Conservation (phyloP, 2,888 invertebrate genomes). For the Acronicta alni region DNA sequence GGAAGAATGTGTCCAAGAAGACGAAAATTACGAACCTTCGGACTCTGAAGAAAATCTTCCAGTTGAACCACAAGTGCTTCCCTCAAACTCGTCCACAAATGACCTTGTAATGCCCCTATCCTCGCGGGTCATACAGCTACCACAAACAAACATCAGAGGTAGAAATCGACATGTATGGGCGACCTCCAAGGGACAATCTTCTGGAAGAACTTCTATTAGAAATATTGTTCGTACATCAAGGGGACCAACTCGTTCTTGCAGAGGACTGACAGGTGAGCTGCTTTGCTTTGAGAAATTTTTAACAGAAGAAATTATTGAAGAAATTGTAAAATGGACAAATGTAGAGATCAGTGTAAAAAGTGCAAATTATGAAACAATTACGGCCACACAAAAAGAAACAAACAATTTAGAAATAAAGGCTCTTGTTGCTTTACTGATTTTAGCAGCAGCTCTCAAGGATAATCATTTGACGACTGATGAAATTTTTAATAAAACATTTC, state of each 20-base stretch:
- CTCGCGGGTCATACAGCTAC: background rate
- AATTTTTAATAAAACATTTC: too few relatives aligned
- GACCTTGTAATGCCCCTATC: background rate
- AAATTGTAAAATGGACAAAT: conserved; percentile 14
- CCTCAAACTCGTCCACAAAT: too few relatives aligned
- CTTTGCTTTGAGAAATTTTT: conserved; percentile 8
- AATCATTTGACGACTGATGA: too few relatives aligned
- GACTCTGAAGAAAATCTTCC: too few relatives aligned
- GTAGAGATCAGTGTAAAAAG: conserved; percentile 2
- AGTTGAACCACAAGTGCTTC: too few relatives aligned
- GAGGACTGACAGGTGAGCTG: background rate
- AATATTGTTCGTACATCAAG: conserved; percentile 10
- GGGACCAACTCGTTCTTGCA: conserved; percentile 11
- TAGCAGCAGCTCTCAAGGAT: too few relatives aligned
- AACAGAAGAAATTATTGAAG: conserved; percentile 12
- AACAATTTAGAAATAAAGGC: too few relatives aligned
- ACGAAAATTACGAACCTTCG: too few relatives aligned
- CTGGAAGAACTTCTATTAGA: background rate
- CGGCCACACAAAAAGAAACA: conserved; percentile 11
- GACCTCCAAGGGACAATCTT: conserved; percentile 4
- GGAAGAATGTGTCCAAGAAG: too few relatives aligned
- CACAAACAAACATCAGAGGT: background rate
- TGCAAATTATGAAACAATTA: conserved; percentile 40
- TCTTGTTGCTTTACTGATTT: too few relatives aligned
- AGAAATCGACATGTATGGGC: conserved; percentile 3